Conservation (phyloP, 2,113 vertebrate genomes). For the Thalassarche chlororhynchos region DNA sequence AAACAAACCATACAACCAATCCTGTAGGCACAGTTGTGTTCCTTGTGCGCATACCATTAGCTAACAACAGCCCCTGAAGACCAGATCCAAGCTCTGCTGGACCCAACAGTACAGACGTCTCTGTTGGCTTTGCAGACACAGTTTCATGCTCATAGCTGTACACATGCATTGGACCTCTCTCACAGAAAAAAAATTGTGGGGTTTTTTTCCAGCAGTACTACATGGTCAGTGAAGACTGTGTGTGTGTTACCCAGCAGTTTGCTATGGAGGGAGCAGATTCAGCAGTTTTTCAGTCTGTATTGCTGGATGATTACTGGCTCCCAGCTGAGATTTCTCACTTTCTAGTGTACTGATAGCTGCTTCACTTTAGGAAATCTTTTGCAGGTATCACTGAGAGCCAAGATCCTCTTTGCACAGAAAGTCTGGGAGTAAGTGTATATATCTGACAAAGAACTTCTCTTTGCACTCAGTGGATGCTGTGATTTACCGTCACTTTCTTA, state of each 20-base stretch:
- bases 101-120: not conserved
- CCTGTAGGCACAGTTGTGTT: not conserved
- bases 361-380: not conserved
- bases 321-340: not conserved
- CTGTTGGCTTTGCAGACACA: not conserved
- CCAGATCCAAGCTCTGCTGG: not conserved
- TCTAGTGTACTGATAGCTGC: not conserved
- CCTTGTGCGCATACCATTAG: fast-evolving
- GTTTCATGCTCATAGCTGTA: not conserved
- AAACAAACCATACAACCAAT: not conserved
- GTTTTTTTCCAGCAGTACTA: not conserved
- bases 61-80: not conserved
- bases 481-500: not conserved
- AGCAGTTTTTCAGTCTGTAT: not conserved
- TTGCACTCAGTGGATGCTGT: not conserved
- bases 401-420: not conserved
- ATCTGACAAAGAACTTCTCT: not conserved
- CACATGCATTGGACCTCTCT: not conserved
- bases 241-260: not conserved
- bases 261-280: not conserved
- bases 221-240: not conserved
- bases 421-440: not conserved
- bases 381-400: not conserved
- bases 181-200: not conserved
- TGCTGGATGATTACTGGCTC: not conserved